Evolutionary conservation across 92 coral and sea anemone genomes (phyloP).

Genomic region (Siderastrea radians): DNA sequence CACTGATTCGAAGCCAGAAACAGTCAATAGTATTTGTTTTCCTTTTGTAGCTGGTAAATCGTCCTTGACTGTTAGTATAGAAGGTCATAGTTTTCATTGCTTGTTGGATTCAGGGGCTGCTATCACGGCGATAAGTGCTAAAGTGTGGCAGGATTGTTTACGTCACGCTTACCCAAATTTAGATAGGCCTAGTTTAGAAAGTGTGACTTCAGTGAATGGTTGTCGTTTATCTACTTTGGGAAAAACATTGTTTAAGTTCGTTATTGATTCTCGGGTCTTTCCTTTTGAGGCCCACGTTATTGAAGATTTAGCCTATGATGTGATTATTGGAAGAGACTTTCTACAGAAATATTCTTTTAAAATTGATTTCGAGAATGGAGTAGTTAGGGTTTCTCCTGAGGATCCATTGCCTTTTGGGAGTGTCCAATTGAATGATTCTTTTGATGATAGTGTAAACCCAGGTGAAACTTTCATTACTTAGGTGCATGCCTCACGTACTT

Average conservation of each 20-base stretch:
- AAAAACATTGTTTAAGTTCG: background rate
- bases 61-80: too few relatives aligned
- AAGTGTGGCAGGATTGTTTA: slow-evolving; percentile 10
- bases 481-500: background rate
- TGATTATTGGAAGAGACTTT: slow-evolving; percentile 53
- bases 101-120: slow-evolving; percentile 26
- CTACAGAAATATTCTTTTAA: slow-evolving; percentile 21
- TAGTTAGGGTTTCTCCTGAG: background rate
- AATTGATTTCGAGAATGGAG: too few relatives aligned
- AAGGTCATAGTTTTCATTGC: too few relatives aligned
- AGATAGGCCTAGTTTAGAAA: background rate
- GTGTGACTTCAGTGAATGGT: slow-evolving; percentile 4
- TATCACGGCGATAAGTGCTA: slow-evolving; percentile 7
- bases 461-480: background rate
- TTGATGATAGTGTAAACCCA: background rate
- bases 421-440: background rate
- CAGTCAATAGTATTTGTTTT: slow-evolving; percentile 3
- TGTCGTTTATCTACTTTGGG: background rate
- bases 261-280: slow-evolving; percentile 16
- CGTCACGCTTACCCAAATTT: slow-evolving; percentile 24
- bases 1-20: background rate
- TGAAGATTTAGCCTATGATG: slow-evolving; percentile 34
- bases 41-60: background rate
- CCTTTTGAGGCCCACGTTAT: slow-evolving; percentile 17
- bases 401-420: background rate